phyloP scores from a whole-genome alignment of 2,888 invertebrate species.

The Pollenia griseotomentosa region DNA sequence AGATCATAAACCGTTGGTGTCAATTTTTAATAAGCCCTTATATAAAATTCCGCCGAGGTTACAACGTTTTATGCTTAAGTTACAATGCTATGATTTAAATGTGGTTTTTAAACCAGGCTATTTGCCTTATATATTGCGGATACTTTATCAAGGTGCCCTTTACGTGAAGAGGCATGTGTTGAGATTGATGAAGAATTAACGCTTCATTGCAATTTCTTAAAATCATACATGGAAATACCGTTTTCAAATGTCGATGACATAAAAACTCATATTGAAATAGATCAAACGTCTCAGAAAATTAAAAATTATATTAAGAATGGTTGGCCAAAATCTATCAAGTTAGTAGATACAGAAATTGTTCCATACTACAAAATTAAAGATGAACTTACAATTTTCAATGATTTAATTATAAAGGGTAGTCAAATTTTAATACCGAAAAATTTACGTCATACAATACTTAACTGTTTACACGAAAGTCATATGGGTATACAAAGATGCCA shows the following conservation, averaged over 20 bases:
- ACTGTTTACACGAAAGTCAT: conserved; percentile 33
- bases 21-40: conserved; percentile 62
- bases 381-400: conserved; percentile 40
- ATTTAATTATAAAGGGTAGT: conserved; percentile 54
- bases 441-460: conserved; percentile 46
- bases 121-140: conserved; percentile 66
- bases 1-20: conserved; percentile 57
- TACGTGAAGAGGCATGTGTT: conserved; percentile 40
- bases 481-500: conserved; percentile 48
- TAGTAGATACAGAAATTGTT: conserved; percentile 27
- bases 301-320: conserved; percentile 58
- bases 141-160: conserved; percentile 85
- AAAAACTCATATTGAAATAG: background rate
- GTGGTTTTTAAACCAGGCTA: conserved; percentile 70
- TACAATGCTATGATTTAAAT: conserved; percentile 65
- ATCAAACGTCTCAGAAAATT: conserved; percentile 52
- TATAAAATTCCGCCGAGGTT: conserved; percentile 66
- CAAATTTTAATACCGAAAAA: conserved; percentile 55
- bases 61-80: conserved; percentile 64
- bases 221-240: conserved; percentile 3
- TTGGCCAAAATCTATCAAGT: conserved; percentile 68
- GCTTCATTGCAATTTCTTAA: conserved; percentile 50
- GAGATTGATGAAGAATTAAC: conserved; percentile 66
- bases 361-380: conserved; percentile 58
- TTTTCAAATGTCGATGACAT: conserved; percentile 25